Percentiles rank a stretch among this genome's conserved stretches.
These are phyloP conservation scores for Cnemophilus loriae DNA, from an alignment of 2,113 vertebrate species.

Conservation along the genomic window DNA sequence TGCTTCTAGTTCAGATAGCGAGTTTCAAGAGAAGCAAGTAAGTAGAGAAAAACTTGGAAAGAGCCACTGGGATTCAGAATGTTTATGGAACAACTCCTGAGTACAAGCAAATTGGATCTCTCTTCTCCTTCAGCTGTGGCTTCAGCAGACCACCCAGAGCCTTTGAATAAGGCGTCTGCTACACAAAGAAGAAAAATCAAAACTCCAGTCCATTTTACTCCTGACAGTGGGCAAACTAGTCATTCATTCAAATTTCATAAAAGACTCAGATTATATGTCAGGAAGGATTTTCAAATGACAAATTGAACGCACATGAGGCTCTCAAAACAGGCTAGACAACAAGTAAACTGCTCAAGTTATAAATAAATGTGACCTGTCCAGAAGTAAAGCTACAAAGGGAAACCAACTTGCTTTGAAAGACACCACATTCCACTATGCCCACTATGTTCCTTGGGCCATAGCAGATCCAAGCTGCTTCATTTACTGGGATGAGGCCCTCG, in stretches of 20 bases:
- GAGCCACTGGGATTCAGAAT: not conserved
- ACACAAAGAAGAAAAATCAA: not conserved
- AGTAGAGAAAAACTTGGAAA: not conserved
- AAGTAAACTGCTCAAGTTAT: not conserved
- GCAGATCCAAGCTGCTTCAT: not conserved
- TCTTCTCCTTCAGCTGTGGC: not conserved
- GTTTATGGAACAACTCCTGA: not conserved
- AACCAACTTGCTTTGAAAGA: not conserved
- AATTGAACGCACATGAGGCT: not conserved
- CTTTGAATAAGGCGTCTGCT: accelerated
- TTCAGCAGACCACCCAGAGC: not conserved
- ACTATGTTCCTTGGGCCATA: not conserved
- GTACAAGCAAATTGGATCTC: not conserved
- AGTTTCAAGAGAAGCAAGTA: not conserved
- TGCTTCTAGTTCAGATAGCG: not conserved
- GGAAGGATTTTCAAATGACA: not conserved
- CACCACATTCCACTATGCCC: not conserved
- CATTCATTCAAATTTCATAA: not conserved
- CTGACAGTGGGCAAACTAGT: not conserved
- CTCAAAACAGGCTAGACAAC: not conserved
- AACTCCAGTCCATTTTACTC: not conserved
- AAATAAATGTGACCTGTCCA: not conserved
- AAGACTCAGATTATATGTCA: not conserved
- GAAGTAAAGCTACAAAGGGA: not conserved
- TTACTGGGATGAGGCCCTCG: accelerated